Conservation (phyloP, 1,140 invertebrate genomes). For the Drosophila sproati region DNA sequence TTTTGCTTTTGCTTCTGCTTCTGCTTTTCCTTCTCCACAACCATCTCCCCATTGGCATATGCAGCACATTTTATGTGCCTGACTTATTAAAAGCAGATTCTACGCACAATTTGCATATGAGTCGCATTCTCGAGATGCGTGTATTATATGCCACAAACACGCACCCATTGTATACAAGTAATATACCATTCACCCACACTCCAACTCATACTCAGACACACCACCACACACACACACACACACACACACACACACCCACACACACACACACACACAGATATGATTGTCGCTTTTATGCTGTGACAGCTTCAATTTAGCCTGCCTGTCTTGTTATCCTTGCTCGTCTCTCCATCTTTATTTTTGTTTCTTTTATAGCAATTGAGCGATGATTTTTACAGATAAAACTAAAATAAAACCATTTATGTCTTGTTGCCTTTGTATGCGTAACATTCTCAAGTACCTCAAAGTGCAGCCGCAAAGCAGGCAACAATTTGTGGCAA, state of each 20-base stretch:
- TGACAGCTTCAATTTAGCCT: conserved; percentile 56
- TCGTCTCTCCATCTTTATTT: conserved; percentile 38
- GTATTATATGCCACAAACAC: neutral
- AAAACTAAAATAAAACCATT: conserved; percentile 30
- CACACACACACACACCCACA: conserved; percentile 14
- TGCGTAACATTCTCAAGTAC: neutral
- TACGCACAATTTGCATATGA: conserved; percentile 62
- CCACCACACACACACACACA: conserved; percentile 6
- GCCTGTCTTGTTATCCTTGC: conserved; percentile 9
- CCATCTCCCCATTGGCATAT: conserved; percentile 40
- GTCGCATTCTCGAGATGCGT: conserved; percentile 25
- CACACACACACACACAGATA: conserved; percentile 27
- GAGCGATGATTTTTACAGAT: conserved; percentile 58
- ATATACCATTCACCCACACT: too few species aligned
- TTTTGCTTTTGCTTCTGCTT: neutral
- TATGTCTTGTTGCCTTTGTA: neutral
- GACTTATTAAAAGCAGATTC: conserved; percentile 62
- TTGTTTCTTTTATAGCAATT: conserved; percentile 50
- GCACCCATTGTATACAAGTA: too few species aligned
- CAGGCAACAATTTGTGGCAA: conserved; percentile 9
- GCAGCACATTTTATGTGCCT: conserved; percentile 40
- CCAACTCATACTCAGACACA: too few species aligned
- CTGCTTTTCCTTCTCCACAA: neutral
- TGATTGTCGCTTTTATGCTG: conserved; percentile 32
- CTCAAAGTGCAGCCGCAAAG: conserved; percentile 16